phyloP scores from a whole-genome alignment of 2,113 vertebrate genomes.

The Austrofundulus limnaeus region DNA sequence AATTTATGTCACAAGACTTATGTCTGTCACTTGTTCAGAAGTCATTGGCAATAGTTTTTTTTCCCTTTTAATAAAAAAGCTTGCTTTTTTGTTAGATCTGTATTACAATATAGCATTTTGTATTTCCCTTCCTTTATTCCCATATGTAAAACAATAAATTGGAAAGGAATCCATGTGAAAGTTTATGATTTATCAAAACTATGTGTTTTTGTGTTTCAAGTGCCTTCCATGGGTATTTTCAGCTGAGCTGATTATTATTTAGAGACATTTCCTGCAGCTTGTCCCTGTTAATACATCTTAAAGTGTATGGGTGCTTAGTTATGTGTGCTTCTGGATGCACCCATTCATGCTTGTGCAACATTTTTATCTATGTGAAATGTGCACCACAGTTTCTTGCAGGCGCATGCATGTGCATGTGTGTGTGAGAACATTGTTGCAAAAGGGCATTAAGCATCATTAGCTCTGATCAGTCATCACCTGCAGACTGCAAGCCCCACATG shows the following conservation, averaged over 20 bases:
- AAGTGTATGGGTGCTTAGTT: neutral
- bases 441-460: conserved; percentile 79
- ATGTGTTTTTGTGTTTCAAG: too few relatives aligned
- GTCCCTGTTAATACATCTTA: conserved; percentile 70
- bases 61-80: too few relatives aligned
- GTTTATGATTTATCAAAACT: too few relatives aligned
- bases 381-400: conserved; percentile 14
- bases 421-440: conserved; percentile 28
- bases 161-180: too few relatives aligned
- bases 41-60: too few relatives aligned
- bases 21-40: too few relatives aligned
- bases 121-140: too few relatives aligned
- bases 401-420: conserved; percentile 20
- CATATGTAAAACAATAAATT: too few relatives aligned
- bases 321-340: neutral
- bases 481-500: conserved; percentile 65
- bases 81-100: too few relatives aligned
- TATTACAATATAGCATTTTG: too few relatives aligned
- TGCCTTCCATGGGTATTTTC: neutral
- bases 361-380: conserved; percentile 26
- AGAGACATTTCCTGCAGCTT: too few relatives aligned
- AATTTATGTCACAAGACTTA: too few relatives aligned
- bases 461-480: conserved; percentile 78
- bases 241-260: neutral
- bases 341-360: conserved; percentile 9